Evolutionary conservation across 2,113 vertebrate species (phyloP).

Genomic region (Carassius gibelio): DNA sequence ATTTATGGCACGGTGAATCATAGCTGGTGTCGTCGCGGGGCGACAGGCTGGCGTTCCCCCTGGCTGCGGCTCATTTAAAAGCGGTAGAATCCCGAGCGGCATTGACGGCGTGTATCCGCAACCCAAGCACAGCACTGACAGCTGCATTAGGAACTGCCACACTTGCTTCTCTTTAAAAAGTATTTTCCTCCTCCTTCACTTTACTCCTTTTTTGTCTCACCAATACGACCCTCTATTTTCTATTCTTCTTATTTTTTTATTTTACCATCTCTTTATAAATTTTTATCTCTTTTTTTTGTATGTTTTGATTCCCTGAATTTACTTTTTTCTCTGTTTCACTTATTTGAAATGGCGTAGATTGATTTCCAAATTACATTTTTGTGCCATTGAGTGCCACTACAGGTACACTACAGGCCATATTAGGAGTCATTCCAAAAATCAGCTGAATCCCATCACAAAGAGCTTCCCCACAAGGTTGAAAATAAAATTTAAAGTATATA

Average conservation of each 20-base stretch:
- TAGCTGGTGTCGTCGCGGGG: constrained; percentile 60
- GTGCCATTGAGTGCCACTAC: not conserved
- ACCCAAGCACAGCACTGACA: constrained; percentile 65
- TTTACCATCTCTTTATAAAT: not conserved
- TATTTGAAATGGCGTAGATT: not conserved
- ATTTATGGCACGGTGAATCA: constrained; percentile 71
- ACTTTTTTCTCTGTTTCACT: not conserved
- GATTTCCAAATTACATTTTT: not conserved
- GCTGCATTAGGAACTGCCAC: constrained; percentile 73
- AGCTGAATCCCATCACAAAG: not conserved
- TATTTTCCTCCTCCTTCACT: not conserved
- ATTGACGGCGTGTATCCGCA: constrained; percentile 59
- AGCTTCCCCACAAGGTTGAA: not conserved
- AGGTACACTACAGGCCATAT: not conserved
- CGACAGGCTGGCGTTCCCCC: constrained; percentile 65
- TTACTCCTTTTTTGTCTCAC: not conserved
- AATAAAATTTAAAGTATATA: not conserved
- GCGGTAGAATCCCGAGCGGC: constrained; percentile 61
- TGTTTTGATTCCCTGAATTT: not conserved
- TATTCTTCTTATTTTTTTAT: not conserved
- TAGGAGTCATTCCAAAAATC: not conserved
- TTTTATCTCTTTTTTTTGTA: not conserved
- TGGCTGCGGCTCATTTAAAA: constrained; percentile 71
- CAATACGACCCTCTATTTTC: not conserved
- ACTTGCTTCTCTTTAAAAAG: constrained; percentile 52